These are phyloP conservation scores for Panulirus ornatus DNA, from an alignment of 1,140 invertebrate genomes.

Conservation along the genomic window DNA sequence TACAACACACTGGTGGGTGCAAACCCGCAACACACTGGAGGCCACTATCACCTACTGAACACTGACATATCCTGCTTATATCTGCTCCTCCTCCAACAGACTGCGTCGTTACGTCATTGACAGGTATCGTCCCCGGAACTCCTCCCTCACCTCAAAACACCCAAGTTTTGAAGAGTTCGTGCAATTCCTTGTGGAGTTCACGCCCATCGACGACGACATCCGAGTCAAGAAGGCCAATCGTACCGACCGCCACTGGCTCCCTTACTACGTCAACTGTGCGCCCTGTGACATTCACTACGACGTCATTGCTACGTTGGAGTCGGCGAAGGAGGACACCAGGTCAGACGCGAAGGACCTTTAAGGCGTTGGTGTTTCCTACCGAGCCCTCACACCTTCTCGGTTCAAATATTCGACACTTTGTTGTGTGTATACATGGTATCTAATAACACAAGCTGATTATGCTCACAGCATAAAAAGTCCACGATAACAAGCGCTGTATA, in stretches of 20 bases:
- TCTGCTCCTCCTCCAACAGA: neutral
- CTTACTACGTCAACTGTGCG: slow-evolving; percentile 59
- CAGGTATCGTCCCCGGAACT: neutral
- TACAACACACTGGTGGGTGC: too few relatives aligned
- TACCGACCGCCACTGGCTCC: slow-evolving; percentile 45
- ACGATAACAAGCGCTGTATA: too few relatives aligned
- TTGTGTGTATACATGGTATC: neutral
- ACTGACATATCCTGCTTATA: too few relatives aligned
- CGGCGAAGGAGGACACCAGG: slow-evolving; percentile 42
- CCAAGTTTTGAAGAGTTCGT: slow-evolving; percentile 53
- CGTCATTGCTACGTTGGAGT: slow-evolving; percentile 43
- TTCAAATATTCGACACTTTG: neutral
- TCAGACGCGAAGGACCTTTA: too few relatives aligned
- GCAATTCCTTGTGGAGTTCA: slow-evolving; percentile 10
- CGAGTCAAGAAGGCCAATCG: neutral
- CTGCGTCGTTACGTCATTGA: neutral
- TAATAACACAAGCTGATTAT: too few relatives aligned
- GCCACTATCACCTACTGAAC: too few relatives aligned
- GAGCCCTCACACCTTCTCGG: too few relatives aligned
- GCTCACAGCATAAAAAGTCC: too few relatives aligned
- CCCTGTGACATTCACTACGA: slow-evolving; percentile 47
- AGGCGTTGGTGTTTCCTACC: too few relatives aligned
- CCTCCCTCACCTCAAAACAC: neutral
- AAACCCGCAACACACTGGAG: too few relatives aligned
- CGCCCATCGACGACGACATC: slow-evolving; percentile 15